Percentiles rank a stretch among this genome's conserved stretches.
Conservation (phyloP, 2,113 vertebrate genomes). For the Columbina picui region DNA sequence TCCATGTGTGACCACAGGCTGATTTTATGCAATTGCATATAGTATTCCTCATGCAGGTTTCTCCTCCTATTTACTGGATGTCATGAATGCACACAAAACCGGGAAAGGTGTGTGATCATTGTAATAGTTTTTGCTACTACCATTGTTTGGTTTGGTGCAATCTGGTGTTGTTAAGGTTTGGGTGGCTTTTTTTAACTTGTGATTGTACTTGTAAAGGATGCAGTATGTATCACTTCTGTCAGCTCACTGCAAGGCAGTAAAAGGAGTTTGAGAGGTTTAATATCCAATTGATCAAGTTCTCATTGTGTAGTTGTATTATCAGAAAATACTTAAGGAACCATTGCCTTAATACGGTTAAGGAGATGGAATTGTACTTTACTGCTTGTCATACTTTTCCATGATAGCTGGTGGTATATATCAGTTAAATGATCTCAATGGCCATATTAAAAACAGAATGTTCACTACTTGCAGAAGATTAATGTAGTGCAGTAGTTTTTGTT, state of each 20-base stretch:
- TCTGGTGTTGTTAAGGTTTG: not conserved
- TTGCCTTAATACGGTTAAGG: not conserved
- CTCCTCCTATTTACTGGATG: not conserved
- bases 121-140: not conserved
- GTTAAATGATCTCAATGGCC: not conserved
- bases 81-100: not conserved
- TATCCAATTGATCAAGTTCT: not conserved
- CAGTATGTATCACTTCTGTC: not conserved
- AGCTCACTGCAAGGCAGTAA: not conserved
- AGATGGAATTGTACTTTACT: not conserved
- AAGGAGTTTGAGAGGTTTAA: not conserved
- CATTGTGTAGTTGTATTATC: not conserved
- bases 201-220: not conserved
- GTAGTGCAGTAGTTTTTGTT: not conserved
- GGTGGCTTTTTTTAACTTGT: not conserved
- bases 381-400: not conserved
- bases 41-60: not conserved
- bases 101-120: not conserved
- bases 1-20: not conserved
- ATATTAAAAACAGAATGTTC: not conserved
- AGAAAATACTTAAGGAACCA: not conserved
- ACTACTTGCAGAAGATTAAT: not conserved
- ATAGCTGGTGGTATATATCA: not conserved
- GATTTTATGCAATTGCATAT: not conserved
- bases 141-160: not conserved